Evolutionary conservation across 2,797 vertebrate species (phyloP), one percentile per base, ranked within the genome.

Genomic region (Anas bernieri): DNA sequence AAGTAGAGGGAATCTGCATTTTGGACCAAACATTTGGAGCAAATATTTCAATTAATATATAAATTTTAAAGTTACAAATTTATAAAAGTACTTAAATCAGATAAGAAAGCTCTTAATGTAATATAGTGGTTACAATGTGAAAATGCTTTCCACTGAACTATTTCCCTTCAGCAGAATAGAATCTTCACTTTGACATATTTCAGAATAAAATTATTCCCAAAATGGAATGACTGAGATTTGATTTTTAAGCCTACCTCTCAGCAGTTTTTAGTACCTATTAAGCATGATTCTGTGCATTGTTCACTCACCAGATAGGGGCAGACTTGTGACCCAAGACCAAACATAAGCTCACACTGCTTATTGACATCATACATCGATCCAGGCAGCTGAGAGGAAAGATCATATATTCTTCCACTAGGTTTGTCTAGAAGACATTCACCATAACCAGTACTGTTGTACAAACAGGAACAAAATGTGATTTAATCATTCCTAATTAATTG

Each of bases 361-460:
- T 99, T 99, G 90, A 98, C 99, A 79, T 99, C 99, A 96, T 99
- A 99, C 70, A 98, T 92, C 76, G 98, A 98, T 63, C 99, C 99
- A 39, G 99, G 99, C 13, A 99, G 98, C 86, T 99, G 98, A 77
- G 97, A 98, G 39, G 98, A 98, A 82, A 99, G 98, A 74, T 99
- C 98, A 9, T 99, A 99, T 12, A 97, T 97, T 95, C 98, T 98
- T 84, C 98, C 98, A 58, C 95, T 98, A 7, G 99, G 99, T 95
- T 99, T 99, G 90, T 99, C 99, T 55, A 99, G 98, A 43, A 99
- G 98, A 96, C 99, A 99, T 92, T 99, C 99, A 66, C 99, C 99
- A 79, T 99, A 99, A 55, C 99, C 99, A 55, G 99, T 99, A 93
- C 99, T 99, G 48, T 91, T 54, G 80, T 33, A 86, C 79, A 70